A percentile compares a stretch with the other conserved stretches of the same genome.
Evolutionary conservation across 2,797 vertebrate genomes (phyloP).

Genomic region (Enoplosus armatus): DNA sequence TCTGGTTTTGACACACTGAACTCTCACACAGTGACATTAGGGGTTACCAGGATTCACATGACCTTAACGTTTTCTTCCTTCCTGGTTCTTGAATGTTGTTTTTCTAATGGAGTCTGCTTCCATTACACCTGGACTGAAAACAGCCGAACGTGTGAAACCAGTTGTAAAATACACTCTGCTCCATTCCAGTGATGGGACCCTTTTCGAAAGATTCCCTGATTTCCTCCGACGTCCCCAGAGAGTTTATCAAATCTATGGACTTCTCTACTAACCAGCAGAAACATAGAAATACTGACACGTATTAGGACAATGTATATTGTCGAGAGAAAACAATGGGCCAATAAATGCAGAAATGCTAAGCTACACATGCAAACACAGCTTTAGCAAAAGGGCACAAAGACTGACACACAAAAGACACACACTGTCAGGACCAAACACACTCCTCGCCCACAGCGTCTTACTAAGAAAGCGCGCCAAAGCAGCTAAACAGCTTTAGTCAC

Average conservation of each 20-base stretch:
- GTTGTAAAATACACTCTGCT: slow-evolving; percentile 41
- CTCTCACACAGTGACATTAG: slow-evolving; percentile 1
- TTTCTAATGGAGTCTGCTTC: slow-evolving; percentile 37
- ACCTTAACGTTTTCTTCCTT: slow-evolving; percentile 39
- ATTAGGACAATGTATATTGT: neutral
- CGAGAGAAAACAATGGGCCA: neutral
- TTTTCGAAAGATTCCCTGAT: slow-evolving; percentile 13
- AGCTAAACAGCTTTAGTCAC: slow-evolving; percentile 66
- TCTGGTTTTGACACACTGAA: slow-evolving; percentile 7
- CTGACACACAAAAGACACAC: slow-evolving; percentile 29
- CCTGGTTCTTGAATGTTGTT: slow-evolving; percentile 28
- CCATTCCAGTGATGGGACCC: neutral
- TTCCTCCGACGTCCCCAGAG: neutral
- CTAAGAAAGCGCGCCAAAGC: slow-evolving; percentile 31
- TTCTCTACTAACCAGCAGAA: neutral
- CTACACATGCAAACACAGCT: neutral
- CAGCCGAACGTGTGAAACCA: slow-evolving; percentile 35
- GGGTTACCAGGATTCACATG: slow-evolving; percentile 17
- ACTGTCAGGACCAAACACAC: slow-evolving; percentile 14
- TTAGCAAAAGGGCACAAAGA: slow-evolving; percentile 12
- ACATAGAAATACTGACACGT: neutral
- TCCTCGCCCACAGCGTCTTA: slow-evolving; percentile 36
- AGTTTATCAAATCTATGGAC: slow-evolving; percentile 12
- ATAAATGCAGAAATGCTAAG: neutral
- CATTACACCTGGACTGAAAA: slow-evolving; percentile 61